phyloP scores from a whole-genome alignment of 2,113 vertebrate genomes.

The Telmatochromis sp. region DNA sequence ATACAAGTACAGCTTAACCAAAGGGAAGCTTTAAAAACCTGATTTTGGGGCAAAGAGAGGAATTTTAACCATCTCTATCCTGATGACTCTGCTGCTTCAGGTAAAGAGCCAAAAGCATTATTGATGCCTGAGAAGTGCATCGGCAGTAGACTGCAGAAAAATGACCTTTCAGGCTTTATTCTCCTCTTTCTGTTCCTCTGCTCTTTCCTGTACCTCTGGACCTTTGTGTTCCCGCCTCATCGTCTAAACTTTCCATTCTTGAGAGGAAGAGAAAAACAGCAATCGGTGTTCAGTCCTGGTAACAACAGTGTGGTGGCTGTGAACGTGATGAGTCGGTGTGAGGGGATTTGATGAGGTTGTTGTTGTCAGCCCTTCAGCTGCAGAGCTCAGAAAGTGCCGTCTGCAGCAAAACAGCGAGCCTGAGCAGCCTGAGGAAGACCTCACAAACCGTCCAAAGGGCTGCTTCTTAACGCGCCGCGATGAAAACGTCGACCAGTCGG shows the following conservation, averaged over 20 bases:
- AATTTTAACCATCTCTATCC: background rate
- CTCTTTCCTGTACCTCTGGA: background rate
- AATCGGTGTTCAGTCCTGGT: background rate
- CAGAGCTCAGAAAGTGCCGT: background rate
- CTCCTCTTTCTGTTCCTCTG: background rate
- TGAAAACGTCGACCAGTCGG: background rate
- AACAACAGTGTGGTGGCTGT: background rate
- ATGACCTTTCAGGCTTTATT: background rate
- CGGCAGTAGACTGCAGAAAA: background rate
- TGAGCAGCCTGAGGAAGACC: background rate
- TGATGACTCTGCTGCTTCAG: background rate
- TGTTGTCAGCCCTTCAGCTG: background rate
- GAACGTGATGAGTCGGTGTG: background rate
- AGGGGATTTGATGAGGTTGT: background rate
- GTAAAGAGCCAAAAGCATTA: background rate
- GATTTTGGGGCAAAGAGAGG: background rate
- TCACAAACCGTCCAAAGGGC: background rate
- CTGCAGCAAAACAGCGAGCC: background rate
- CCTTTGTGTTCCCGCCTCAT: fast-evolving
- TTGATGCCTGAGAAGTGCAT: background rate
- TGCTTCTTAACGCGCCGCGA: background rate
- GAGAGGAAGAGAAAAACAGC: background rate
- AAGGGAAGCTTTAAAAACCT: fast-evolving
- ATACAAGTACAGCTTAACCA: background rate
- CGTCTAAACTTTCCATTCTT: background rate